Evolutionary conservation across 2,888 invertebrate species (phyloP), one percentile per base, ranked within the genome.

Genomic region (Pyrrhia umbra): DNA sequence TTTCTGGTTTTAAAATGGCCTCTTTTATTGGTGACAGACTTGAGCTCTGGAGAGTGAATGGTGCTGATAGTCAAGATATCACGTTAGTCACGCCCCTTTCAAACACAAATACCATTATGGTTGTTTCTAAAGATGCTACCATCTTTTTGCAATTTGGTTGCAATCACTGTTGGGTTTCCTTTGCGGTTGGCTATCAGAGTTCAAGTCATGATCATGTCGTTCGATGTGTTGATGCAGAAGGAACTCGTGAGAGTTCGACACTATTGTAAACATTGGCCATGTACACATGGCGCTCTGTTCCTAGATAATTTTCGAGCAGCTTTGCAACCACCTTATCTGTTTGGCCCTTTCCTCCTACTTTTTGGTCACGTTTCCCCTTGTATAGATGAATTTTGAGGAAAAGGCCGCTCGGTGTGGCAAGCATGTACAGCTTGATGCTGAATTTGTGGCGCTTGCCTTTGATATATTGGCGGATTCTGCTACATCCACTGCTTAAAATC

Each of bases 241-340:
- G 37, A 27, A 27, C 20, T 50, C 56, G n/a, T 23, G 55, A 37
- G n/a, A 55, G 37, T 8, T 25, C 25, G 13, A 56, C 37, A n/a
- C 46, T 46, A 55, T 55, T 65, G 50, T 46, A 65, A 59, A 30
- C 46, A 55, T 40, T 55, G 27, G 20, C 47, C 52, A 58, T 52
- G 49, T 64, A 58, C n/a, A 54, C 30, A 52, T 52, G 49, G 51
- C 40, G 64, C 42, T 23, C 56, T 47, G 23, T 56, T 15, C 37
- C 37, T 6, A 27, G 2, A 40, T 56, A 47, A 13, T 46, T 25
- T 20, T 40, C n/a, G 4, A 56, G 1, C 5, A 56, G 20, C 27
- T 56, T 45, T 15, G 8, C n/a, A n/a, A 45, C 45, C 25, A 45
- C 45, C n/a, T 45, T 6, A 9, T 23, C 15, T 15, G n/a, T 15